These are phyloP conservation scores for Desoria tigrina DNA, from an alignment of 2,888 invertebrate species.

Conservation along the genomic window DNA sequence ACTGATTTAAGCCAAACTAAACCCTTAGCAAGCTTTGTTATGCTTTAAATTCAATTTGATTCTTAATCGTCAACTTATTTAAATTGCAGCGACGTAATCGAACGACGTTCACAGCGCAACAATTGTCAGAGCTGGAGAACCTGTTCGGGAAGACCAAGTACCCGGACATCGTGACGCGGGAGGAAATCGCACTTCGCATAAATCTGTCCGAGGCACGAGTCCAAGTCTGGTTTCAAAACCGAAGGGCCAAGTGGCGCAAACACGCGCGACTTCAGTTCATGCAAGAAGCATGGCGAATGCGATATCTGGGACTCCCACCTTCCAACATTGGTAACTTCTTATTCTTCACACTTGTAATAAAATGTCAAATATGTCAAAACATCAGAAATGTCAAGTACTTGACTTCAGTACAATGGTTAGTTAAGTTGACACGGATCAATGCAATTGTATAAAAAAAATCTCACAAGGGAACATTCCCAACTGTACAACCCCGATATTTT, in stretches of 20 bases:
- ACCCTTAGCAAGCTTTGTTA: too few species aligned
- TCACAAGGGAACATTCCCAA: too few species aligned
- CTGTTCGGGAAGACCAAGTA: constrained; percentile 93
- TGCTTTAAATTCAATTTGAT: too few species aligned
- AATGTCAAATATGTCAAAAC: too few species aligned
- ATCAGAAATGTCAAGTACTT: too few species aligned
- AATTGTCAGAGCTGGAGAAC: constrained; percentile 85
- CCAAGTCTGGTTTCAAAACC: constrained; percentile 89
- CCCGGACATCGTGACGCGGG: constrained; percentile 65
- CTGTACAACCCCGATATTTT: too few species aligned
- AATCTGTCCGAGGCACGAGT: constrained; percentile 90
- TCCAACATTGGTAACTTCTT: constrained; percentile 1
- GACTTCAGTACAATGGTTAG: too few species aligned
- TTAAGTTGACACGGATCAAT: too few species aligned
- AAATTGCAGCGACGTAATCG: constrained; percentile 73
- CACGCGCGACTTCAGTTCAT: constrained; percentile 81
- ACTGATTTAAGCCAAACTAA: too few species aligned
- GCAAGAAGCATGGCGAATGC: constrained; percentile 88
- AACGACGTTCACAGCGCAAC: constrained; percentile 91
- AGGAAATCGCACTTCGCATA: constrained; percentile 87
- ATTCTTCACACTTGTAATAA: too few species aligned
- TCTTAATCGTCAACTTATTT: too few species aligned
- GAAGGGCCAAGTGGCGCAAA: constrained; percentile 83
- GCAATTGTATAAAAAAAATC: too few species aligned
- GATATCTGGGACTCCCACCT: constrained; percentile 67